These are phyloP conservation scores for Tapirus terrestris DNA, from an alignment of 2,113 vertebrate genomes.

Conservation along the genomic window DNA sequence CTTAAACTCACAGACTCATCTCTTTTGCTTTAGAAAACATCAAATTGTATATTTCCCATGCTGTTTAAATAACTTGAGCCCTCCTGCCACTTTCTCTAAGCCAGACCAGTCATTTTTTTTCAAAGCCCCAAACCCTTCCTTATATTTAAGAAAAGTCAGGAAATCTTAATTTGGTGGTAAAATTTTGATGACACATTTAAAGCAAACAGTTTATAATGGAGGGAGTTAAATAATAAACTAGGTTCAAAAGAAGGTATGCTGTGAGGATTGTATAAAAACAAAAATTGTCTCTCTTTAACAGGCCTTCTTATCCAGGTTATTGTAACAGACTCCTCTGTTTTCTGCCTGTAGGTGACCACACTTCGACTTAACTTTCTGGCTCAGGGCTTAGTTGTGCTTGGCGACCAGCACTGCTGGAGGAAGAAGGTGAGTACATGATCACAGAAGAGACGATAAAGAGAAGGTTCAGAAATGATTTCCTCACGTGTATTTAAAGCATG, in stretches of 20 bases:
- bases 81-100: background rate
- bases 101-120: constrained; percentile 11
- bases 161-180: constrained; percentile 9
- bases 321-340: background rate
- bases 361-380: background rate
- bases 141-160: constrained; percentile 14
- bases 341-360: background rate
- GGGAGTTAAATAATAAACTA: background rate
- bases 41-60: background rate
- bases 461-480: background rate
- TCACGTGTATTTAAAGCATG: background rate
- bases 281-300: background rate
- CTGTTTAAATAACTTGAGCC: background rate
- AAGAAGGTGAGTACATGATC: background rate
- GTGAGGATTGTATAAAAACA: background rate
- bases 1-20: background rate
- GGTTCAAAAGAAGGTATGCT: background rate
- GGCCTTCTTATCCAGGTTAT: background rate
- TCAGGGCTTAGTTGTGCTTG: background rate
- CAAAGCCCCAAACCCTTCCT: background rate
- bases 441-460: background rate
- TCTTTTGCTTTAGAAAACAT: constrained; percentile 39
- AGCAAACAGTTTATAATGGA: background rate
- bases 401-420: background rate
- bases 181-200: constrained; percentile 23